Evolutionary conservation across 2,113 vertebrate genomes (phyloP), one percentile per base, ranked within the genome.

Genomic region (Pedetes capensis): DNA sequence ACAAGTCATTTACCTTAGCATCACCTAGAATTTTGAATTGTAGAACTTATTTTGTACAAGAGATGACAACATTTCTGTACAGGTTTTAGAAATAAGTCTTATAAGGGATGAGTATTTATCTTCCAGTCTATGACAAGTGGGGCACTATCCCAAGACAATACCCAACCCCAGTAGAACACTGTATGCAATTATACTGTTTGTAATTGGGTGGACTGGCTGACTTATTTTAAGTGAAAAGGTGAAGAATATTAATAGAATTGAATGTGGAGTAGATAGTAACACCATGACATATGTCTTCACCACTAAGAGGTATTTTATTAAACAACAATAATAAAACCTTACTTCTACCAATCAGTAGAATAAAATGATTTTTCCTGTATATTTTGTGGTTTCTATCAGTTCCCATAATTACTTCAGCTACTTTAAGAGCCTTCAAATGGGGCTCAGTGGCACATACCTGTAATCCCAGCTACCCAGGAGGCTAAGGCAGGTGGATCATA

Each of bases 31-130:
- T 7, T 69, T 74, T 83, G 8, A 75, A 75, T 63, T 69, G 0
- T 44, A 37, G 2, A 59, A 82, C 37, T 66, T 93, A n/a, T 49
- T 91, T 86, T 79, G 27, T 12, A 39, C 3, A 34, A 49, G 27
- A 74, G 12, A 22, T 7, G 37, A 25, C 4, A 71, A 16, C 32
- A 49, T 79, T 64, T 91, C 17, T 87, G 25, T 69, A 34, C n/a
- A 87, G 27, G 22, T 51, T 85, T 92, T 87, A 80, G 17, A 47
- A 49, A 37, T 37, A 55, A 22, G 47, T 71, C 32, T 83, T 75
- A 16, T 3, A 57, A 83, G 27, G 53, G 2, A 63, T 61, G n/a
- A 53, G 3, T 83, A 93, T 94, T 95, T 97, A 96, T 95, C 53
- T 34, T 83, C 1, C 11, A 25, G 27, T 47, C 4, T 25, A 20